phyloP scores from a whole-genome alignment of 2,797 vertebrate genomes.

The Scomberomorus guttatus region DNA sequence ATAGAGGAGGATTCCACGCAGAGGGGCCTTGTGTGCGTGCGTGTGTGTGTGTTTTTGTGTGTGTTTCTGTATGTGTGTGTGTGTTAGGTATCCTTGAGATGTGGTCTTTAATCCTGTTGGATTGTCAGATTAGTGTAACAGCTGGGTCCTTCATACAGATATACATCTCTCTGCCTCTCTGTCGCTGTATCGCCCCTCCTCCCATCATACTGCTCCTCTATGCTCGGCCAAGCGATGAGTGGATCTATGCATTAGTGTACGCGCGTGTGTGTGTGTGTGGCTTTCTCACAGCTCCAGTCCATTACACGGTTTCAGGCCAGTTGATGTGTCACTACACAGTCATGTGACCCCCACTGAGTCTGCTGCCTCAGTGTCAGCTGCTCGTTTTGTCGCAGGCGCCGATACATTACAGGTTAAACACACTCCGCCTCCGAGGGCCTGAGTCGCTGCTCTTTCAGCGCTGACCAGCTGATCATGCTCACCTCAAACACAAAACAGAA shows the following conservation, averaged over 20 bases:
- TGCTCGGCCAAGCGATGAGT: constrained; percentile 21
- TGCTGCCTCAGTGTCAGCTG: constrained; percentile 48
- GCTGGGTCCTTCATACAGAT: constrained; percentile 79
- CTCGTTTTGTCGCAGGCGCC: constrained; percentile 36
- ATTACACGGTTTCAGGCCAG: constrained; percentile 54
- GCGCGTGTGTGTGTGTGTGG: constrained; percentile 37
- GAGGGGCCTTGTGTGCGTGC: constrained; percentile 50
- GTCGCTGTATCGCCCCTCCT: constrained; percentile 52
- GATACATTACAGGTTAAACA: constrained; percentile 58
- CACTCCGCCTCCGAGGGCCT: neutral
- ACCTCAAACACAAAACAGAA: neutral
- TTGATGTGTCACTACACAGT: constrained; percentile 69
- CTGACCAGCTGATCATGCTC: constrained; percentile 8
- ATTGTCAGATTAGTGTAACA: constrained; percentile 86
- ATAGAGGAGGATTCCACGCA: constrained; percentile 73
- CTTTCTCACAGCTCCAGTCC: constrained; percentile 58
- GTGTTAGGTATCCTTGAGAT: constrained; percentile 50
- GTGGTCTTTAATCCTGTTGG: constrained; percentile 82
- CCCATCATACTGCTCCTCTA: constrained; percentile 32
- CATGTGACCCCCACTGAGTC: constrained; percentile 59
- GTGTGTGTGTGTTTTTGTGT: constrained; percentile 26
- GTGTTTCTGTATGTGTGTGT: constrained; percentile 29
- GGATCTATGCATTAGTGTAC: constrained; percentile 38
- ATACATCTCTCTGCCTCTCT: constrained; percentile 63
- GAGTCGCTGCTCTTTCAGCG: neutral